Conservation (phyloP, 2,113 vertebrate species). For the Gavialis gangeticus region DNA sequence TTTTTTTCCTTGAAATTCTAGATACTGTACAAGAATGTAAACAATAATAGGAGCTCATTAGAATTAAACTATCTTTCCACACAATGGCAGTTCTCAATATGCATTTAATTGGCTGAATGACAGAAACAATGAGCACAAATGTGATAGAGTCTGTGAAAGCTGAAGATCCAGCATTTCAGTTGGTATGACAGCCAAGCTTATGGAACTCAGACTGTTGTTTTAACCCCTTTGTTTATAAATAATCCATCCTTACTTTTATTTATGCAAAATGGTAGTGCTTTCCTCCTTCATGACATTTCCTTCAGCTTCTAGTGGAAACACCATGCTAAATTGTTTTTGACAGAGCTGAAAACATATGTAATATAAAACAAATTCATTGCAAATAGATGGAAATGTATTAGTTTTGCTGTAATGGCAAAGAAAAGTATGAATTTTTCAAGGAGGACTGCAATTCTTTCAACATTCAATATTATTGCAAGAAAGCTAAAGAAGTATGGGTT, state of each 20-base stretch:
- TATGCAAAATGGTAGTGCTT: neutral
- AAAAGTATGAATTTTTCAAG: neutral
- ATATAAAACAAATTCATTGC: neutral
- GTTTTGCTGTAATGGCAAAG: neutral
- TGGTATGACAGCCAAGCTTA: neutral
- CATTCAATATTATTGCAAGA: too few relatives aligned
- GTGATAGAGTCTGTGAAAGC: neutral
- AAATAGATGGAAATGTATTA: neutral
- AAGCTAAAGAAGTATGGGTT: too few relatives aligned
- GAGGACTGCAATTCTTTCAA: neutral
- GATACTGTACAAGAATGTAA: conserved; percentile 39
- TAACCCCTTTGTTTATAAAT: neutral
- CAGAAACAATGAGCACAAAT: neutral
- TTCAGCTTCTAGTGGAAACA: neutral
- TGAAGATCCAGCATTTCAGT: neutral
- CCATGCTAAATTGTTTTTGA: neutral
- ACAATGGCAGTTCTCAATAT: neutral
- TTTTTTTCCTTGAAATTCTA: conserved; percentile 20
- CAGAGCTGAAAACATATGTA: neutral
- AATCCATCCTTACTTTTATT: neutral
- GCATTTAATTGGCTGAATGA: conserved; percentile 62
- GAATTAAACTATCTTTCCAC: conserved; percentile 27
- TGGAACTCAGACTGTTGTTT: neutral
- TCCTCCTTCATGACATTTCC: neutral
- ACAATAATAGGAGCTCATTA: conserved; percentile 65